These are phyloP conservation scores for Antigone vipio DNA, from an alignment of 2,113 vertebrate genomes.

Conservation along the genomic window DNA sequence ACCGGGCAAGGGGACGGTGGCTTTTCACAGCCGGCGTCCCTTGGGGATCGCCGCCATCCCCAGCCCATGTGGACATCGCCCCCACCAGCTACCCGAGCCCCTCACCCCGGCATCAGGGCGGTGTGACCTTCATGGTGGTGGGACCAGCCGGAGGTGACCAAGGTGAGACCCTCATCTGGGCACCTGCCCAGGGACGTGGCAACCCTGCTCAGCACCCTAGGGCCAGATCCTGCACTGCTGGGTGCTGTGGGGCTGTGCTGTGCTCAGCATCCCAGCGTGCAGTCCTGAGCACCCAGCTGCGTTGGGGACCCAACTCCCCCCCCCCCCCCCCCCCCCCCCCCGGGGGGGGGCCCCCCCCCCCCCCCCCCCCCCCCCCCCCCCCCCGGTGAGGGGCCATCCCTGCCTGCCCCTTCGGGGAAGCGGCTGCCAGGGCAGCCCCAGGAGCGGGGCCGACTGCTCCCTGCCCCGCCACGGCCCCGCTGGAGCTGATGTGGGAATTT, in stretches of 20 bases:
- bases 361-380: no score
- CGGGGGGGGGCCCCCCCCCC: fast-evolving
- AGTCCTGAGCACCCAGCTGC: fast-evolving
- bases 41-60: fast-evolving
- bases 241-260: fast-evolving
- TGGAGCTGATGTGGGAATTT: neutral
- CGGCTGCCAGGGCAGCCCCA: neutral
- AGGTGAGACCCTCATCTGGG: neutral
- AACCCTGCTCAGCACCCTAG: fast-evolving
- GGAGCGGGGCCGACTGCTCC: neutral
- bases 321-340: fast-evolving
- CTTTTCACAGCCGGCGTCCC: neutral
- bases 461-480: fast-evolving
- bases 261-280: fast-evolving
- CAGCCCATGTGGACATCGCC: fast-evolving
- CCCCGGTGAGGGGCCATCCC: fast-evolving
- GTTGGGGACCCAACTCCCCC: fast-evolving
- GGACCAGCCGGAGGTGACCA: neutral
- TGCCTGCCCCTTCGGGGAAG: neutral
- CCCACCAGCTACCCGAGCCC: neutral
- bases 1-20: neutral
- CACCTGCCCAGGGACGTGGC: no score
- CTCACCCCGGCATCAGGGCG: fast-evolving
- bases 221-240: neutral
- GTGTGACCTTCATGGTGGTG: fast-evolving